These are phyloP conservation scores for Caenorhabditis panamensis DNA, from an alignment of 2,888 invertebrate species.

Conservation along the genomic window DNA sequence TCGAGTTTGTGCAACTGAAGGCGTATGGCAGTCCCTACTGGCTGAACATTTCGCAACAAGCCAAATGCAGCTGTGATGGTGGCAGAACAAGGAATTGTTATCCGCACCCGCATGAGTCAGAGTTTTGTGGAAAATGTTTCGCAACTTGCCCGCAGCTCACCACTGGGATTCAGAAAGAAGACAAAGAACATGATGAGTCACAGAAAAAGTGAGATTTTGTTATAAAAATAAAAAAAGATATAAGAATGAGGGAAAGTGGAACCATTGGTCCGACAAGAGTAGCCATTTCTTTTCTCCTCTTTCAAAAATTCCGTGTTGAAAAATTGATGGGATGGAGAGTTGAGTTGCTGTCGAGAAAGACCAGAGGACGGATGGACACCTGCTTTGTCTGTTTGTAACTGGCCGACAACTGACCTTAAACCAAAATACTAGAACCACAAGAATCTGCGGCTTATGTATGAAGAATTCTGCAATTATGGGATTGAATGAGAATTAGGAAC, in stretches of 20 bases:
- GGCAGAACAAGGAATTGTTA: constrained; percentile 60
- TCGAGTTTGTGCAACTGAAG: constrained; percentile 33
- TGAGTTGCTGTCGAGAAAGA: constrained; percentile 1
- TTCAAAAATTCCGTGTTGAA: constrained; percentile 26
- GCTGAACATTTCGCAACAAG: constrained; percentile 55
- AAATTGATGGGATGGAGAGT: constrained; percentile 30
- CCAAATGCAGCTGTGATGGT: constrained; percentile 42
- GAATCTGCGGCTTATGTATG: background rate
- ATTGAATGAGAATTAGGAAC: background rate
- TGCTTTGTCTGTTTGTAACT: constrained; percentile 19
- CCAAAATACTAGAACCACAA: background rate
- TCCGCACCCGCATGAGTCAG: constrained; percentile 55
- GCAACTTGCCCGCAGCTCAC: constrained; percentile 31
- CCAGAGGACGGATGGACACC: constrained; percentile 23
- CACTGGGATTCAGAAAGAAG: background rate
- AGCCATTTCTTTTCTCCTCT: background rate
- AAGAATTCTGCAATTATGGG: constrained; percentile 3
- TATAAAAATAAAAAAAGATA: background rate
- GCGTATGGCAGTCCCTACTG: constrained; percentile 41
- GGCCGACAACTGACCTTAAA: constrained; percentile 42
- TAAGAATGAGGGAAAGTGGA: background rate
- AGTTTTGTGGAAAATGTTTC: constrained; percentile 63
- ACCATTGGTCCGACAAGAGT: too few species aligned
- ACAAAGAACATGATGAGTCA: background rate
- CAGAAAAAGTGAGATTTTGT: background rate